These are phyloP conservation scores for Mycteria americana DNA, from an alignment of 2,797 vertebrate genomes.

Conservation along the genomic window DNA sequence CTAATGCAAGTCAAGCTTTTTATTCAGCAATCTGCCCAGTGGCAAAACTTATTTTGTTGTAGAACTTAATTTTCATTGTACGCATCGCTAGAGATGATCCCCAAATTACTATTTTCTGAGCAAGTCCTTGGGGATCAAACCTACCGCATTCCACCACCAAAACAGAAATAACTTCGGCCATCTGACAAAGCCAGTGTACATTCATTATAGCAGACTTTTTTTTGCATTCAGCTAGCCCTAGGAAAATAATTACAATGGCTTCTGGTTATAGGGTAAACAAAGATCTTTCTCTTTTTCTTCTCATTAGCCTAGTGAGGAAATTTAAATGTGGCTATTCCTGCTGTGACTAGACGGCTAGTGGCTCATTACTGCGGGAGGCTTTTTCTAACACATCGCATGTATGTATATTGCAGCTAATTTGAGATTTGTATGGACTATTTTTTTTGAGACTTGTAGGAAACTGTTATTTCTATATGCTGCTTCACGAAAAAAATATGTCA, in stretches of 20 bases:
- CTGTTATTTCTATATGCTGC: not conserved
- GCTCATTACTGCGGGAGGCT: not conserved
- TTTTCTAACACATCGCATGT: not conserved
- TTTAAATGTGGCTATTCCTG: not conserved
- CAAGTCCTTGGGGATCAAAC: not conserved
- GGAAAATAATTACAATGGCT: not conserved
- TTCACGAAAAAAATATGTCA: not conserved
- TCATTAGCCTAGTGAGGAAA: not conserved
- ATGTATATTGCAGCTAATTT: not conserved
- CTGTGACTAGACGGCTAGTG: not conserved
- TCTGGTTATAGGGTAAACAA: not conserved
- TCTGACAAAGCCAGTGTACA: not conserved
- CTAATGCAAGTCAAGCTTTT: conserved; percentile 34
- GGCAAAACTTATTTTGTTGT: conserved; percentile 17
- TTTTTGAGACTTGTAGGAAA: not conserved
- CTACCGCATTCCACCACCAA: not conserved
- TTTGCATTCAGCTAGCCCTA: not conserved
- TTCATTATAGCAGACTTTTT: not conserved
- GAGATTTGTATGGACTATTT: not conserved
- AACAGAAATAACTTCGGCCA: not conserved
- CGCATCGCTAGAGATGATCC: not conserved
- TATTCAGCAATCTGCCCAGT: conserved; percentile 24
- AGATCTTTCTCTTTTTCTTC: not conserved
- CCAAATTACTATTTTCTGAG: not conserved
- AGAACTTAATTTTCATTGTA: conserved; percentile 33